Percentiles rank a stretch among this genome's conserved stretches.
Evolutionary conservation across 1,140 invertebrate genomes (phyloP).

Genomic region (Panonychus citri): DNA sequence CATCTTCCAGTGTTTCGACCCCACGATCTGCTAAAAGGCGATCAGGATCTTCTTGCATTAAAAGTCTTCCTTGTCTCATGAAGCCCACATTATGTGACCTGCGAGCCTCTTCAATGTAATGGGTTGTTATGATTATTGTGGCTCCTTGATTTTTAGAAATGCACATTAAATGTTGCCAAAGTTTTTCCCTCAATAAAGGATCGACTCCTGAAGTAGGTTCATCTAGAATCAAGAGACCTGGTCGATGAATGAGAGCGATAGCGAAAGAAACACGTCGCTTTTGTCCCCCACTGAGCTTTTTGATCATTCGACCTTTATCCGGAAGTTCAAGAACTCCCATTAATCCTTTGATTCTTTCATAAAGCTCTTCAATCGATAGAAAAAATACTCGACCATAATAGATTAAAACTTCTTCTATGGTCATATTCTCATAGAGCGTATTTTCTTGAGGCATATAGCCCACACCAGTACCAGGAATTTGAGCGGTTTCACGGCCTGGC

Average conservation of each 20-base stretch:
- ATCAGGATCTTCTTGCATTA: background rate
- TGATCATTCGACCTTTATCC: slow-evolving; percentile 20
- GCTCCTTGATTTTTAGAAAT: slow-evolving; percentile 41
- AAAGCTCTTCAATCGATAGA: background rate
- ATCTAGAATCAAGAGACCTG: slow-evolving; percentile 16
- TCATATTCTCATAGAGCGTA: slow-evolving; percentile 22
- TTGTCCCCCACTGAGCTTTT: slow-evolving; percentile 46
- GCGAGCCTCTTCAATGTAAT: slow-evolving; percentile 25
- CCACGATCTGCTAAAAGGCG: background rate
- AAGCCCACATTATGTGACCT: slow-evolving; percentile 22
- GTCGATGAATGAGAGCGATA: slow-evolving; percentile 54
- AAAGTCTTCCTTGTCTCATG: slow-evolving; percentile 18
- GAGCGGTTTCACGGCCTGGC: slow-evolving; percentile 20
- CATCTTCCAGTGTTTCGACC: slow-evolving; percentile 2
- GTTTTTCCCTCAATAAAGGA: slow-evolving; percentile 48
- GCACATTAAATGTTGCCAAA: slow-evolving; percentile 66
- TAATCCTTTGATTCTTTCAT: background rate
- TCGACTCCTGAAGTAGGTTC: slow-evolving; percentile 21
- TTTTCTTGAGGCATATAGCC: slow-evolving; percentile 27
- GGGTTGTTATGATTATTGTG: slow-evolving; percentile 25
- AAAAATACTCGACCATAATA: slow-evolving; percentile 20
- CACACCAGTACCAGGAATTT: slow-evolving; percentile 22
- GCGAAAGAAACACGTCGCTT: slow-evolving; percentile 75
- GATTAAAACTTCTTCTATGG: slow-evolving; percentile 21
- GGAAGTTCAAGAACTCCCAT: slow-evolving; percentile 29